These are phyloP conservation scores for Bombus confusus DNA, from an alignment of 1,140 invertebrate species.

Conservation along the genomic window DNA sequence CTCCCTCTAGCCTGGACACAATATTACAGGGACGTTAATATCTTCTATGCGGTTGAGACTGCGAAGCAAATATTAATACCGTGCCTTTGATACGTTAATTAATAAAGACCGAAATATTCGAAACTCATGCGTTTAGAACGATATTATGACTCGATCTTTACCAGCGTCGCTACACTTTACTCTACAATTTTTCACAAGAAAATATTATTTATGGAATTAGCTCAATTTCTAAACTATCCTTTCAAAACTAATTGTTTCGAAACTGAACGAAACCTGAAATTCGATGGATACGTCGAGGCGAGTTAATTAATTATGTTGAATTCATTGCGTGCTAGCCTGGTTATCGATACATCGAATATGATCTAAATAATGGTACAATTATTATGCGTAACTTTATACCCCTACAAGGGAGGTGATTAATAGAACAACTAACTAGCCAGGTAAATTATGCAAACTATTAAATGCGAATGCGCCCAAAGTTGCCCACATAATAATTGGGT, in stretches of 20 bases:
- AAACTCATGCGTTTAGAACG: constrained; percentile 33
- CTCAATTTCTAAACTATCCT: background rate
- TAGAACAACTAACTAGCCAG: constrained; percentile 65
- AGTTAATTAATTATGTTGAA: constrained; percentile 66
- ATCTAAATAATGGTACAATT: constrained; percentile 67
- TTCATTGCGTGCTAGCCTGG: constrained; percentile 52
- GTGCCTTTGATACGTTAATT: constrained; percentile 72
- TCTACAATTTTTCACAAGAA: background rate
- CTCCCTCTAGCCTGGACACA: constrained; percentile 70
- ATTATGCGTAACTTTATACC: constrained; percentile 63
- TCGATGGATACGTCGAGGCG: constrained; percentile 28
- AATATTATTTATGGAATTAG: background rate
- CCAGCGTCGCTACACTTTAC: fast-evolving
- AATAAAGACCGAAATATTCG: constrained; percentile 57
- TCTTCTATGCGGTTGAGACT: constrained; percentile 70
- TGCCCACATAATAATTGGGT: constrained; percentile 65
- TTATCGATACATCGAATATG: constrained; percentile 61
- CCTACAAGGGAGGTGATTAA: constrained; percentile 61
- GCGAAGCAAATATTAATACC: constrained; percentile 72
- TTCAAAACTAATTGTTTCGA: constrained; percentile 11
- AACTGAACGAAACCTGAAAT: constrained; percentile 16
- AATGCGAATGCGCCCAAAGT: constrained; percentile 64
- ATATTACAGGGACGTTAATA: constrained; percentile 75
- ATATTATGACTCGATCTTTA: background rate
- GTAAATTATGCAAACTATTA: constrained; percentile 71